Conservation (phyloP, 2,113 vertebrate genomes). For the Bos taurus region DNA sequence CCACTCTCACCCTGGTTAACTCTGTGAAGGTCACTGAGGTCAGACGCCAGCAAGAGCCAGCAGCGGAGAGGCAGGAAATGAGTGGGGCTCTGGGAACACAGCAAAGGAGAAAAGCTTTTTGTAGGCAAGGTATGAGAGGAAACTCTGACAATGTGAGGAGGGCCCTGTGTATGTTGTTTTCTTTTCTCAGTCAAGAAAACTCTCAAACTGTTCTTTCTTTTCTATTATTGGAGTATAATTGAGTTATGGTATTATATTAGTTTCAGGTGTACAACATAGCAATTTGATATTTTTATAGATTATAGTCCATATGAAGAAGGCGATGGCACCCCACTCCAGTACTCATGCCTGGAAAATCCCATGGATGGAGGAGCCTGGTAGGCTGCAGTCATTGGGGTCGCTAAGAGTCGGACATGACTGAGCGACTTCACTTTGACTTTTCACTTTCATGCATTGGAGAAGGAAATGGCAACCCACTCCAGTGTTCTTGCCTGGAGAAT, state of each 20-base stretch:
- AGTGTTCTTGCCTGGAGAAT: too few relatives aligned
- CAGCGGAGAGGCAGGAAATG: background rate
- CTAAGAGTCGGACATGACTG: too few relatives aligned
- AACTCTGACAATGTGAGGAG: background rate
- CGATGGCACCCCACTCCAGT: too few relatives aligned
- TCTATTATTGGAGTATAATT: background rate
- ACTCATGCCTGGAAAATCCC: too few relatives aligned
- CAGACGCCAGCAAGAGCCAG: background rate
- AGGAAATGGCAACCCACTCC: too few relatives aligned
- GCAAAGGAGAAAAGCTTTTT: background rate
- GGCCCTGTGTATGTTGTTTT: background rate
- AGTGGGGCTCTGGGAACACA: background rate
- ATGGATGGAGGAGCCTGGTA: too few relatives aligned
- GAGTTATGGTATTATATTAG: background rate
- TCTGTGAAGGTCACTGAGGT: background rate
- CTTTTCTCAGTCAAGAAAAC: slow-evolving; percentile 1
- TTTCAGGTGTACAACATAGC: background rate
- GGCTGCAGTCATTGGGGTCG: too few relatives aligned
- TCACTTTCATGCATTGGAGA: too few relatives aligned
- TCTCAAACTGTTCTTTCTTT: background rate
- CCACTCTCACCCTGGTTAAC: background rate
- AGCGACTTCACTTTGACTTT: too few relatives aligned
- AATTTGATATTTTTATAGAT: background rate
- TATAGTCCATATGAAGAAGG: background rate
- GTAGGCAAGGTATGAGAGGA: background rate